Evolutionary conservation across 1,140 invertebrate genomes (phyloP).

Genomic region (Heterodera schachtii): DNA sequence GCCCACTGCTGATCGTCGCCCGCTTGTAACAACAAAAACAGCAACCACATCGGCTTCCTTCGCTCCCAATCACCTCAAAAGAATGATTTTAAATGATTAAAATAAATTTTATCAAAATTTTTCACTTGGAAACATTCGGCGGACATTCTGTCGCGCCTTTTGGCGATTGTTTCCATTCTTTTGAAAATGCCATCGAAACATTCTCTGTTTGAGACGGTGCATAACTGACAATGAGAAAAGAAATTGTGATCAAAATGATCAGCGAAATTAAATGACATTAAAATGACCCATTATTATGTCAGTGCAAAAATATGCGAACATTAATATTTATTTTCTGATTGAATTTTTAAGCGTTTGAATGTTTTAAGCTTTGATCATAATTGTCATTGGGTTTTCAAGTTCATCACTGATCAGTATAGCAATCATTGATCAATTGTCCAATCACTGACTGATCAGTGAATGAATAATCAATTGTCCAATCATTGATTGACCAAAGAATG

Average conservation of each 20-base stretch:
- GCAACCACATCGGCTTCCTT: constrained; percentile 44
- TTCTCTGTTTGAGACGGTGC: neutral
- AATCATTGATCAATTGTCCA: no score
- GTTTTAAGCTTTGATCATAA: no score
- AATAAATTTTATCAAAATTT: neutral
- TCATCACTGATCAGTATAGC: no score
- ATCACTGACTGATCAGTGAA: no score
- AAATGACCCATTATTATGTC: no score
- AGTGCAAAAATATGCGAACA: no score
- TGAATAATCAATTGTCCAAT: neutral
- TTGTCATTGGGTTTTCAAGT: no score
- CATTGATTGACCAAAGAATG: neutral
- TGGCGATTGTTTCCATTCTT: constrained; percentile 3
- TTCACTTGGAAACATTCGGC: constrained; percentile 18
- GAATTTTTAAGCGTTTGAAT: no score
- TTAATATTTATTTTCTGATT: no score
- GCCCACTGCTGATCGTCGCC: constrained; percentile 26
- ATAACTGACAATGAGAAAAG: constrained; percentile 3
- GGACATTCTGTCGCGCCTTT: constrained; percentile 16
- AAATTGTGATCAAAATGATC: neutral
- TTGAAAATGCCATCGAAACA: constrained; percentile 9
- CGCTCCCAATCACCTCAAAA: constrained; percentile 41
- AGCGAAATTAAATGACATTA: no score
- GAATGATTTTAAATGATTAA: neutral
- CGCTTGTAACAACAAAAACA: constrained; percentile 52